phyloP scores from a whole-genome alignment of 1,140 invertebrate genomes.

The Neomicropteryx cornuta region DNA sequence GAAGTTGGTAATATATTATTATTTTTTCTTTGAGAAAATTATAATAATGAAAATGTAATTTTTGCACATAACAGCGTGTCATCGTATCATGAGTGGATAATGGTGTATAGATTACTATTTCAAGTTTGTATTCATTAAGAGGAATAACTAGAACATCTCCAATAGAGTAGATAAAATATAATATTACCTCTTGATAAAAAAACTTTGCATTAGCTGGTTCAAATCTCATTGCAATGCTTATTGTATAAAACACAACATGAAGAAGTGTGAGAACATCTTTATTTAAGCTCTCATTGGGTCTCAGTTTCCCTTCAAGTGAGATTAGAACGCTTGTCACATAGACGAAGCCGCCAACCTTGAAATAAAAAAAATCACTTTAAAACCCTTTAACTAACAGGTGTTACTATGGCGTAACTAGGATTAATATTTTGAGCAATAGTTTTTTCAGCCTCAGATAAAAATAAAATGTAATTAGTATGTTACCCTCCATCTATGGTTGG shows the following conservation, averaged over 20 bases:
- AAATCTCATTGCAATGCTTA: conserved; percentile 95
- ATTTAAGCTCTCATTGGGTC: conserved; percentile 30
- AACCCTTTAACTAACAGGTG: neutral
- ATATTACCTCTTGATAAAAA: conserved; percentile 83
- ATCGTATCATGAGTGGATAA: too few relatives aligned
- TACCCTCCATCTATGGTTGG: too few relatives aligned
- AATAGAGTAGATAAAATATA: too few relatives aligned
- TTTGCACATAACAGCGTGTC: too few relatives aligned
- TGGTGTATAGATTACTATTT: too few relatives aligned
- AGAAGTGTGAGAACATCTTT: conserved; percentile 59
- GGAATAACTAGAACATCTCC: too few relatives aligned
- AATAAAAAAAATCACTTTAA: conserved; percentile 10
- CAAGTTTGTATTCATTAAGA: too few relatives aligned
- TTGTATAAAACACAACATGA: conserved; percentile 87
- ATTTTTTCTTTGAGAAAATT: too few relatives aligned
- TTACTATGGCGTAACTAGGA: neutral
- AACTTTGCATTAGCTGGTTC: conserved; percentile 98
- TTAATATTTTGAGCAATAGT: conserved; percentile 8
- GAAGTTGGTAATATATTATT: too few relatives aligned
- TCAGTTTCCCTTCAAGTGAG: conserved; percentile 78
- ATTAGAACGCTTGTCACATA: conserved; percentile 94
- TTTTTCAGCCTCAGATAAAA: too few relatives aligned
- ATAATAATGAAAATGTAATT: too few relatives aligned
- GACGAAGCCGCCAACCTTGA: conserved; percentile 80
- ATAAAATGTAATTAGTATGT: too few relatives aligned